Evolutionary conservation across 2,888 invertebrate species (phyloP), one percentile per base, ranked within the genome.

Genomic region (Meteorus colon): DNA sequence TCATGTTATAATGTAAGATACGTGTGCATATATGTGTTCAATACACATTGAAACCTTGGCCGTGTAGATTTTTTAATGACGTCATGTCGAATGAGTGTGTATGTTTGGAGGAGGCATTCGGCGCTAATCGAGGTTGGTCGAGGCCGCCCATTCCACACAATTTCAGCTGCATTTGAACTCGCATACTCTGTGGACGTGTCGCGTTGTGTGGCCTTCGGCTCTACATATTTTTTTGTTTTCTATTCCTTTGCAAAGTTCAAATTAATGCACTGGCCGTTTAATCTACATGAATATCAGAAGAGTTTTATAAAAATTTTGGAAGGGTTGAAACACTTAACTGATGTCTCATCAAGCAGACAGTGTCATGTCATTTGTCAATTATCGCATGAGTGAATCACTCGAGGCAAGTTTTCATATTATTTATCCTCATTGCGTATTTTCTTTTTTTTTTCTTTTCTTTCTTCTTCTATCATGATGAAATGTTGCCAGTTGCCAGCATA

Each of bases 321-420:
- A 41, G 8, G 2, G 8, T 41, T 4, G 16, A 8, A 10, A 37
- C n/a, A 19, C 16, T 34, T 2, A 41, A 41, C 24, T 14, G 37
- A 65, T 65, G 65, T 65, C 12, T 65, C 19, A 65, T n/a, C 65
- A 41, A 34, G 19, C 16, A n/a, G 37, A 41, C 34, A 34, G 63
- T 63, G 34, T n/a, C 37, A 86, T 86, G 86, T 78, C 82, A 16
- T 86, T 83, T 73, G 80, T 77, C 24, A 79, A 77, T 78, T 85
- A 84, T 75, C 80, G 82, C 45, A 84, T 81, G 73, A 81, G 78
- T 31, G 83, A 84, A 65, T 78, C 84, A 31, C 74, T 83, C 19
- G 84, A 84, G 83, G 86, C 86, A 75, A 86, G 85, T 84, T 55
- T 55, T n/a, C 4, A 48, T n/a, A 68, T 45, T 71, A 69, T 70